Evolutionary conservation across 2,113 vertebrate species (phyloP).

Genomic region (Neofelis nebulosa): DNA sequence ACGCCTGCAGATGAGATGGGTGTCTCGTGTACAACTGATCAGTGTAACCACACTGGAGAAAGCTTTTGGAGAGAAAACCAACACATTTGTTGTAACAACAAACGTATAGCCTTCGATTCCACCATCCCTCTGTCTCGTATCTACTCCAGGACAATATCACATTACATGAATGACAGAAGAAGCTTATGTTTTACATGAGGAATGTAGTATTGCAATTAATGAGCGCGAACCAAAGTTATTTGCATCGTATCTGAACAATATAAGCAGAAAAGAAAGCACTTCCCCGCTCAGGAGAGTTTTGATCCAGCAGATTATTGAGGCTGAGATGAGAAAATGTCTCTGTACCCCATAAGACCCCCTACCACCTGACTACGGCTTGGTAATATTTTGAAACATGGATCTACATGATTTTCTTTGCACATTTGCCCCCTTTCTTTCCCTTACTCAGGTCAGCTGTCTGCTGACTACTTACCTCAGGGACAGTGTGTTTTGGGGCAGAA

Average conservation of each 20-base stretch:
- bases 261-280: background rate
- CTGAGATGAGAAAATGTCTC: background rate
- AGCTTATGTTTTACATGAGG: background rate
- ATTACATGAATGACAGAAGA: background rate
- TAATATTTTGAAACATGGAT: background rate
- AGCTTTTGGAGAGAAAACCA: background rate
- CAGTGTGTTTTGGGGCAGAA: background rate
- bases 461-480: background rate
- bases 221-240: background rate
- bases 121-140: background rate
- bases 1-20: rapidly evolving
- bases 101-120: background rate
- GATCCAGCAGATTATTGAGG: background rate
- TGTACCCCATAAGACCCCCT: too few relatives aligned
- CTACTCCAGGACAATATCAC: background rate
- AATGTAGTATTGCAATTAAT: background rate
- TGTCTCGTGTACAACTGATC: background rate
- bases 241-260: background rate
- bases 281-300: background rate
- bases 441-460: background rate
- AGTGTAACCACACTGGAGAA: background rate
- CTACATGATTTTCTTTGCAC: background rate
- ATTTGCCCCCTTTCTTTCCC: background rate
- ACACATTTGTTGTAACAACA: background rate
- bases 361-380: too few relatives aligned